phyloP scores from a whole-genome alignment of 2,113 vertebrate genomes.

The Eidolon helvum region DNA sequence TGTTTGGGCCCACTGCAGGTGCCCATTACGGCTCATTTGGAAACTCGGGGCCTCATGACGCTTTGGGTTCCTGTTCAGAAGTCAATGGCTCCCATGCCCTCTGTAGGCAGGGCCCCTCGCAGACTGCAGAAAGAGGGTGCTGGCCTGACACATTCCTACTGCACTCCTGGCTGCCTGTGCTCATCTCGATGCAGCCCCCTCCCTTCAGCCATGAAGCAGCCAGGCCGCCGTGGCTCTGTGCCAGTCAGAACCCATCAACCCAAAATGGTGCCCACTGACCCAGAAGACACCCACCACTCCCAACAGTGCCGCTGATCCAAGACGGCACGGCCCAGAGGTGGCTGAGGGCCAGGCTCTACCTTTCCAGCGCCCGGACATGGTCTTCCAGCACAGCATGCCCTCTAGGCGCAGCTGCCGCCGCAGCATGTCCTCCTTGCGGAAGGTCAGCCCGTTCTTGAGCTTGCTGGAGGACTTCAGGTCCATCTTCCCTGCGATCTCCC shows the following conservation, averaged over 20 bases:
- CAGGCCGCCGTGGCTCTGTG: not conserved
- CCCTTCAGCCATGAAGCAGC: not conserved
- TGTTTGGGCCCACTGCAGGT: not conserved
- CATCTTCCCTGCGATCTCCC: slow-evolving; percentile 90
- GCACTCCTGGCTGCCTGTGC: not conserved
- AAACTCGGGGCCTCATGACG: not conserved
- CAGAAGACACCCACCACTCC: not conserved
- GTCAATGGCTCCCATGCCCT: not conserved
- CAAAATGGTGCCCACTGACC: not conserved
- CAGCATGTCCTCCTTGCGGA: slow-evolving; percentile 91
- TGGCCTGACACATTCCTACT: not conserved
- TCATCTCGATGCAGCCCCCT: not conserved
- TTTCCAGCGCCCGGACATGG: slow-evolving; percentile 93
- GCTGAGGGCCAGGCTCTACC: slow-evolving; percentile 80
- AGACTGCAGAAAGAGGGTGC: not conserved
- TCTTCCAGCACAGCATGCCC: slow-evolving; percentile 93
- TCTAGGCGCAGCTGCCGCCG: slow-evolving; percentile 87
- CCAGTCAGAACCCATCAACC: not conserved
- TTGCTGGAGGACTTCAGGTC: slow-evolving; percentile 92
- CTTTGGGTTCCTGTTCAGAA: not conserved
- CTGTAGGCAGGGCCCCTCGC: not conserved
- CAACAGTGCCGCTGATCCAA: not conserved
- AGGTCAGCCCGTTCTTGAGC: slow-evolving; percentile 91
- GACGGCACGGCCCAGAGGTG: not conserved
- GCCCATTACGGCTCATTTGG: fast-evolving